These are phyloP conservation scores for Ceramica pisi DNA, from an alignment of 2,888 invertebrate genomes.

Conservation along the genomic window DNA sequence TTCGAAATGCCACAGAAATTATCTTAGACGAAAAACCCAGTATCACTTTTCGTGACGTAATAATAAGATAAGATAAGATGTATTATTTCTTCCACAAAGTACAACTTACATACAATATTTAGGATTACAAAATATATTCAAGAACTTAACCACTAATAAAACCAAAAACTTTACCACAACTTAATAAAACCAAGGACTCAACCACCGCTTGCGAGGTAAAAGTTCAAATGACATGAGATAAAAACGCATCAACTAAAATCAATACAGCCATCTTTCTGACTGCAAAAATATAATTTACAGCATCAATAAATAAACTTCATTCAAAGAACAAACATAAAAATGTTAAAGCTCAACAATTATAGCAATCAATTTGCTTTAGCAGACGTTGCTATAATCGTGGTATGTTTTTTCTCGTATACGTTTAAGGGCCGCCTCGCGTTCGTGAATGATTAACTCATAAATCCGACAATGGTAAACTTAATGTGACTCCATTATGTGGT, in stretches of 20 bases:
- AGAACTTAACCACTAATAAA: too few relatives aligned
- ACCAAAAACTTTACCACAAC: too few relatives aligned
- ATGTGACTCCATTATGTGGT: conserved; percentile 79
- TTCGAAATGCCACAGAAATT: too few relatives aligned
- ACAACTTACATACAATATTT: too few relatives aligned
- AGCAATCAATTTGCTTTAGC: conserved; percentile 48
- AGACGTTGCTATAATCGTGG: conserved; percentile 45
- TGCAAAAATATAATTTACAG: conserved; percentile 39
- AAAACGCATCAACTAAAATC: neutral
- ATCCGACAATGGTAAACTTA: conserved; percentile 79
- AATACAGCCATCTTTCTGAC: neutral
- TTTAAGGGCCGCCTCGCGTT: conserved; percentile 67
- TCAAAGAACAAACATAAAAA: conserved; percentile 27
- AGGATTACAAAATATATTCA: too few relatives aligned
- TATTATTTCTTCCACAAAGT: too few relatives aligned
- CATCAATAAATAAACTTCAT: conserved; percentile 24
- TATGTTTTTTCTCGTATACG: conserved; percentile 65
- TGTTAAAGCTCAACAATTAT: conserved; percentile 43
- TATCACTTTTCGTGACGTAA: too few relatives aligned
- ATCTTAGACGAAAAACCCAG: too few relatives aligned
- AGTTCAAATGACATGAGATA: neutral
- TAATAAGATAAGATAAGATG: too few relatives aligned
- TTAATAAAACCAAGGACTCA: too few relatives aligned
- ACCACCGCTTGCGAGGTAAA: too few relatives aligned
- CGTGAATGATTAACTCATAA: conserved; percentile 82